Evolutionary conservation across 1,140 invertebrate species (phyloP).

Genomic region (Euborellia annulipes): DNA sequence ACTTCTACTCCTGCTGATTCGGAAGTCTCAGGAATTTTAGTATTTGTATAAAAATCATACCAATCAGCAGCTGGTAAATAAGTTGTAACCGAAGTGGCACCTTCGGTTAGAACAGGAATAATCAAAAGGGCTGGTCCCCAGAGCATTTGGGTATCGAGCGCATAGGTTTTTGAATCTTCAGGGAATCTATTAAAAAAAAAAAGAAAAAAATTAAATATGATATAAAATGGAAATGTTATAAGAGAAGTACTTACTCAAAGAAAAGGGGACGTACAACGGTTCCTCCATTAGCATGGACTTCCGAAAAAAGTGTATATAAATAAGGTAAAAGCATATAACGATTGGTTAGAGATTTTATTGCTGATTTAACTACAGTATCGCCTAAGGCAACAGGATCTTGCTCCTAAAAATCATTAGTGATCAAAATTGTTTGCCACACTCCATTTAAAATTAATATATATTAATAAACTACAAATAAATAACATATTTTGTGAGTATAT

Average conservation of each 20-base stretch:
- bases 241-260: conserved; percentile 45
- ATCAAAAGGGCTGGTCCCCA: conserved; percentile 62
- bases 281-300: conserved; percentile 48
- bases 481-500: no score
- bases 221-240: background rate
- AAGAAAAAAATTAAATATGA: background rate
- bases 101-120: conserved; percentile 48
- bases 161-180: conserved; percentile 44
- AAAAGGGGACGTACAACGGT: conserved; percentile 65
- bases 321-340: conserved; percentile 66
- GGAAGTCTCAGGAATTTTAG: conserved; percentile 17
- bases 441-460: conserved; percentile 11
- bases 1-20: conserved; percentile 31
- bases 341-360: conserved; percentile 40
- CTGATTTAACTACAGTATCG: conserved; percentile 41
- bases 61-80: conserved; percentile 56
- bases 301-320: conserved; percentile 65
- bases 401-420: no score
- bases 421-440: no score
- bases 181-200: conserved; percentile 38
- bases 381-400: conserved; percentile 66
- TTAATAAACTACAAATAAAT: background rate
- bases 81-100: conserved; percentile 30
- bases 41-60: conserved; percentile 49
- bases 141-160: conserved; percentile 64